Evolutionary conservation across 2,797 vertebrate genomes (phyloP), one percentile per base, ranked within the genome.

Genomic region (Tapirus indicus): DNA sequence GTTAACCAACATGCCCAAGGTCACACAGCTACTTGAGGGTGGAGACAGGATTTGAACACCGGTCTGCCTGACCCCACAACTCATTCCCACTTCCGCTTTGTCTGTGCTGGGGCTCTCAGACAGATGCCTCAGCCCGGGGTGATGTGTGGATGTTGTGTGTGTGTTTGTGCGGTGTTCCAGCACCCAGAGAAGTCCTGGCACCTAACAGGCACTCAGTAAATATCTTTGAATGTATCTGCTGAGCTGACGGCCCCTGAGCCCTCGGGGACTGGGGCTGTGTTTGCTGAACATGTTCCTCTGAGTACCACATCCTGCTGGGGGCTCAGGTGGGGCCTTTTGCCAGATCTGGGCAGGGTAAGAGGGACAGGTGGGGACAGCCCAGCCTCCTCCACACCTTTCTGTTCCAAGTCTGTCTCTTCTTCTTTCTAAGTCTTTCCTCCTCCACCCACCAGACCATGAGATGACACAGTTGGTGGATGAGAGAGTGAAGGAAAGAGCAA

Each of bases 11-110:
- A 25, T 41, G 68, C 2, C 38, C 49, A 80, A 62, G 64, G 64
- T 90, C 93, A 87, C 90, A 84, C 64, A 91, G 64, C 32, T 68
- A 10, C 62, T 78, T 95, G 44, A 77, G n/a, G 44, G n/a, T 17
- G 17, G 68, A 94, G 74, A 47, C 17, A 78, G 68, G 38, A 72
- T 91, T 94, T 94, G 83, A 82, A 91, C 21, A 32, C 16, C 38
- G 35, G 21, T 20, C 49, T 62, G 4, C n/a, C 27, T 58, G 64
- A 91, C 21, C 72, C 44, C 41, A 89, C 71, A 95, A 71, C 74
- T 27, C 29, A 83, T 20, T 17, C 18, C 47, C n/a, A 29, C 14
- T 77, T 64, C 75, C 69, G 72, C 27, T 86, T 41, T 4, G 52
- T 96, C 32, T 49, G 66, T 47, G 32, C 13, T 12, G 85, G 90